Conservation (phyloP, 2,888 invertebrate species). For the Agrilus mali region DNA sequence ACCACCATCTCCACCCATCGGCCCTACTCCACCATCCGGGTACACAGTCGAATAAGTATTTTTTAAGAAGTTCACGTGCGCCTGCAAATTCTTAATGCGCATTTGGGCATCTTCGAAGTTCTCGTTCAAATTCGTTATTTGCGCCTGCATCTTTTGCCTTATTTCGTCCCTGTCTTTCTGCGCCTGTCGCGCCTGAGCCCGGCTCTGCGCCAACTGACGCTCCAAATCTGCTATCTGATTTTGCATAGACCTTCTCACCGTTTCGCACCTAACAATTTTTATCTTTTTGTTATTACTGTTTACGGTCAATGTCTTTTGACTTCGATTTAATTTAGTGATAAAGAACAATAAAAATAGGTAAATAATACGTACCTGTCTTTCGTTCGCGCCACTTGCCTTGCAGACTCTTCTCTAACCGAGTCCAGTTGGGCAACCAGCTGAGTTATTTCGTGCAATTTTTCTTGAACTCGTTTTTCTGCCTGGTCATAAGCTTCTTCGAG, state of each 20-base stretch:
- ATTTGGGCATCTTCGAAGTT: constrained; percentile 56
- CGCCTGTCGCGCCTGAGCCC: constrained; percentile 49
- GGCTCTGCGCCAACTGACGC: constrained; percentile 48
- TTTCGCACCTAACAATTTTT: constrained; percentile 39
- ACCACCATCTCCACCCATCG: constrained; percentile 9
- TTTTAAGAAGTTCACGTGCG: constrained; percentile 50
- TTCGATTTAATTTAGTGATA: too few species aligned
- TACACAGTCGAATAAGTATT: constrained; percentile 27
- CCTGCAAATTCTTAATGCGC: constrained; percentile 48
- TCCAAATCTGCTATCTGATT: constrained; percentile 55
- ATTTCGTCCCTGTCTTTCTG: constrained; percentile 59
- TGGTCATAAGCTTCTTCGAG: constrained; percentile 46
- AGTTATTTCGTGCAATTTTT: constrained; percentile 55
- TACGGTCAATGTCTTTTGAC: too few species aligned
- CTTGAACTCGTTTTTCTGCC: constrained; percentile 48
- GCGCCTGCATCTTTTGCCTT: constrained; percentile 55
- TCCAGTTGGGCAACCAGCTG: constrained; percentile 53
- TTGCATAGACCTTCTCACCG: constrained; percentile 46
- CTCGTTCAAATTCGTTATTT: constrained; percentile 52
- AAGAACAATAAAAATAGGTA: too few species aligned
- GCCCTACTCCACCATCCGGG: constrained; percentile 11
- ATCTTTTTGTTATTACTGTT: too few species aligned
- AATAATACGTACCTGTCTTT: constrained; percentile 4
- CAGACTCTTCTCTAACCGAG: constrained; percentile 53
- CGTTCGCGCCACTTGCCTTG: constrained; percentile 36